These are phyloP conservation scores for Criorhina ranunculi DNA, from an alignment of 2,888 invertebrate species.

Conservation along the genomic window DNA sequence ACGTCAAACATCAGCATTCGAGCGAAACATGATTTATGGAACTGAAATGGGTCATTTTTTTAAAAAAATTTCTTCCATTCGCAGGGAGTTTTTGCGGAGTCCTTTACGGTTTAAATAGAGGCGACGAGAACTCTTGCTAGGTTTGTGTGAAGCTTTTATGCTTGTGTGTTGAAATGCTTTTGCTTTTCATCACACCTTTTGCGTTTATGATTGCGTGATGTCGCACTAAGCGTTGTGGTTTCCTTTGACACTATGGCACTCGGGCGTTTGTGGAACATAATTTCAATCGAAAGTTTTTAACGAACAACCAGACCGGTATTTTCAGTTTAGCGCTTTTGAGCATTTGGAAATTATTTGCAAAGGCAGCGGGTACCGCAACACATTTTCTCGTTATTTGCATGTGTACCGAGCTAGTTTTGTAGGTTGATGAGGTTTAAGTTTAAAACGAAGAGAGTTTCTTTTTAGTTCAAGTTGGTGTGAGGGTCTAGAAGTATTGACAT, in stretches of 20 bases:
- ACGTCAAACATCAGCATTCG: constrained; percentile 33
- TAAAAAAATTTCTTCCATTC: not conserved
- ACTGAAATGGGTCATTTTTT: constrained; percentile 29
- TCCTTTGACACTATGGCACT: not conserved
- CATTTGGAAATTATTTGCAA: not conserved
- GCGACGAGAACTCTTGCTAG: not conserved
- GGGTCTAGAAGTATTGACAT: too few relatives aligned
- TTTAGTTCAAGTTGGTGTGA: too few relatives aligned
- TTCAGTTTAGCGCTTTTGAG: constrained; percentile 3
- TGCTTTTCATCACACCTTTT: not conserved
- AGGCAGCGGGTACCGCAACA: not conserved
- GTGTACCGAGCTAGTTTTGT: not conserved
- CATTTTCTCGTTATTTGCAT: not conserved
- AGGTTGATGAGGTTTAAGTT: not conserved
- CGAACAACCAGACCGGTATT: not conserved
- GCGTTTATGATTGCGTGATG: not conserved
- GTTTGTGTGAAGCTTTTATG: not conserved
- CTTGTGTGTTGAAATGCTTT: not conserved
- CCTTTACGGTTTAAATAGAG: not conserved
- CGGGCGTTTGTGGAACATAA: not conserved
- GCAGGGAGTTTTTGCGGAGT: not conserved
- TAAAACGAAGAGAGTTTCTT: too few relatives aligned
- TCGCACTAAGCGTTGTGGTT: not conserved
- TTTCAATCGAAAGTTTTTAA: not conserved
- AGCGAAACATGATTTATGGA: constrained; percentile 46